Evolutionary conservation across 2,113 vertebrate genomes (phyloP), one percentile per base, ranked within the genome.

Genomic region (Rhegmatorhina hoffmannsi): DNA sequence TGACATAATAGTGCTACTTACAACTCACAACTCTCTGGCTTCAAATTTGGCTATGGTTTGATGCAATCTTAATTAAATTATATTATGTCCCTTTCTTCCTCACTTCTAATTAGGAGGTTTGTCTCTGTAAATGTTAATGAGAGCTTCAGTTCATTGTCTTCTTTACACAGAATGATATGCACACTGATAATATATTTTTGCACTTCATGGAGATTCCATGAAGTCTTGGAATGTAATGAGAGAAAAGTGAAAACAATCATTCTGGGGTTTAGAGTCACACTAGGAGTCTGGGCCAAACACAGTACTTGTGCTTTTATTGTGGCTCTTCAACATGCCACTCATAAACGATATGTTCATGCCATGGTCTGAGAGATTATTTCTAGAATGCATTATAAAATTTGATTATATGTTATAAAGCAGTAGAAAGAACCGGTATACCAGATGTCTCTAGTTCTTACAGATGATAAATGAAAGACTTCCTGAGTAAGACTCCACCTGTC

Each of bases 21-120:
- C 8, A 92, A 36, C 74, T 84, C 74, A 87, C 17, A 94, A 43
- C 34, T 85, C 34, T 58, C 68, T 85, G 73, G 44, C 64, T 96
- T 96, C 72, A 91, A 87, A 93, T 94, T 62, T 96, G 70, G 40
- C 44, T 96, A 88, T 53, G 80, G 67, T 90, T 95, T 96, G 82
- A 97, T 96, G 83, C 24, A 96, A 90, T 95, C 90, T 95, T 98
- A 97, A 97, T 97, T 97, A 91, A 97, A 97, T 96, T 94, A 92
- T 90, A 93, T 87, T 58, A 84, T 92, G 78, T 44, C 66, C 82
- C 95, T 97, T 97, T 96, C 90, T 95, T 96, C 72, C 76, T 97
- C 77, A 90, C 63, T 96, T 94, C 79, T 97, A 97, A 98, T 94
- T 91, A 97, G 89, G 92, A 97, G 67, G 64, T 81, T 94, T 95